Conservation (phyloP, 2,113 vertebrate genomes). For the Anarrhichthys ocellatus region DNA sequence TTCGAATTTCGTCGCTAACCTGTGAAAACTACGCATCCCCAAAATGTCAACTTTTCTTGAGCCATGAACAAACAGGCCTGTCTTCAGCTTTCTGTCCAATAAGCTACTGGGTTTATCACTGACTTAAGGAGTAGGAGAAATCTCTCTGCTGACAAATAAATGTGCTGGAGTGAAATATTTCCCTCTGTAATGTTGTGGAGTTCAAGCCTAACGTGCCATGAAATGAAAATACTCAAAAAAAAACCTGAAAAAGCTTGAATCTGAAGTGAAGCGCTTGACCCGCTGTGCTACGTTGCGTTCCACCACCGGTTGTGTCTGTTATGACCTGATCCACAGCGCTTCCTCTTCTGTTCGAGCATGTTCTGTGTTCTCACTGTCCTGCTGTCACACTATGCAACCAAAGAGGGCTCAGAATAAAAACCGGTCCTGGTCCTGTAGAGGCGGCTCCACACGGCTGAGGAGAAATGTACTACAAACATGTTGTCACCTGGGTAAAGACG, state of each 20-base stretch:
- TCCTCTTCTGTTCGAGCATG: background rate
- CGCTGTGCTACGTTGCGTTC: background rate
- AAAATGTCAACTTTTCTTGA: background rate
- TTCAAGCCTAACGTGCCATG: background rate
- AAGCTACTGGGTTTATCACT: background rate
- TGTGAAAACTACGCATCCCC: background rate
- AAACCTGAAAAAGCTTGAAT: background rate
- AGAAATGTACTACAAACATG: constrained; percentile 20
- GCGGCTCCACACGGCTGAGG: background rate
- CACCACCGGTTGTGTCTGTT: background rate
- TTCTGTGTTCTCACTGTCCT: background rate
- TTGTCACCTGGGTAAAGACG: constrained; percentile 70
- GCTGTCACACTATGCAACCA: constrained; percentile 3
- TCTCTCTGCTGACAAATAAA: background rate
- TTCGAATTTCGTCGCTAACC: background rate
- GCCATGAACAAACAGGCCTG: background rate
- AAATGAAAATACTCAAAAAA: background rate
- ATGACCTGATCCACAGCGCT: background rate
- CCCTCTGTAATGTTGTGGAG: background rate
- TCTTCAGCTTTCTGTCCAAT: background rate
- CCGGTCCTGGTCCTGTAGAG: no score
- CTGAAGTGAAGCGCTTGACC: background rate
- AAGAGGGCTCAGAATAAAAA: background rate
- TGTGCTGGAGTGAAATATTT: background rate
- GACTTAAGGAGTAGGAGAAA: background rate